Conservation (phyloP, 2,113 vertebrate genomes). For the Syngnathoides biaculeatus region DNA sequence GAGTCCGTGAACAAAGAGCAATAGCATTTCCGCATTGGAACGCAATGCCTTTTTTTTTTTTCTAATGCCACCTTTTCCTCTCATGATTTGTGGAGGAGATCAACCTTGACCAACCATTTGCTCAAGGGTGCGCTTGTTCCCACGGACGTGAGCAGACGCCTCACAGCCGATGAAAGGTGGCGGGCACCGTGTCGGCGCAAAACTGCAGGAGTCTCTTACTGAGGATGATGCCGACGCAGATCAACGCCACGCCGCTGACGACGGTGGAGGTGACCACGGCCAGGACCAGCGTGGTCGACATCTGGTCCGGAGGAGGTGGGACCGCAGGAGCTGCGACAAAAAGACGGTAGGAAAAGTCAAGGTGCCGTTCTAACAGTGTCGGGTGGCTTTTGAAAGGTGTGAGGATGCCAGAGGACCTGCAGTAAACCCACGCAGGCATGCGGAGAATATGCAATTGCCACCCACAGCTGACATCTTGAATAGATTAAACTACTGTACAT, state of each 20-base stretch:
- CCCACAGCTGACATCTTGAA: no score
- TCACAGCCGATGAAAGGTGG: slow-evolving; percentile 76
- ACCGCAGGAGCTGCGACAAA: slow-evolving; percentile 52
- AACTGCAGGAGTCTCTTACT: slow-evolving; percentile 80
- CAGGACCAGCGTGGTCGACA: slow-evolving; percentile 80
- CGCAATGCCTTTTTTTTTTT: not conserved
- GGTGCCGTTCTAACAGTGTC: no score
- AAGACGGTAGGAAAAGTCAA: not conserved
- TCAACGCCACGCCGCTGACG: slow-evolving; percentile 76
- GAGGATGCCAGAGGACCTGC: no score
- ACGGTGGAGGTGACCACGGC: slow-evolving; percentile 78
- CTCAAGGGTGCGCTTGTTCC: slow-evolving; percentile 20
- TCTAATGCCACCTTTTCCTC: not conserved
- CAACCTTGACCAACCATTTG: slow-evolving; percentile 19
- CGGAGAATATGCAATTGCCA: no score
- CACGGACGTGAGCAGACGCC: not conserved
- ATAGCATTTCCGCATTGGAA: not conserved
- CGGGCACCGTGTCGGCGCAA: slow-evolving; percentile 66
- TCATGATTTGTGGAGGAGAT: slow-evolving; percentile 24
- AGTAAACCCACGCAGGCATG: no score
- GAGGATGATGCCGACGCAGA: slow-evolving; percentile 81
- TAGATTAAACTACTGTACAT: no score
- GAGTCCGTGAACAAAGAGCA: not conserved
- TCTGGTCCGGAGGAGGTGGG: slow-evolving; percentile 57
- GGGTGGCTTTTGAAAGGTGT: not conserved